Evolutionary conservation across 2,888 invertebrate species (phyloP), one percentile per base, ranked within the genome.

Genomic region (Cabera pusaria): DNA sequence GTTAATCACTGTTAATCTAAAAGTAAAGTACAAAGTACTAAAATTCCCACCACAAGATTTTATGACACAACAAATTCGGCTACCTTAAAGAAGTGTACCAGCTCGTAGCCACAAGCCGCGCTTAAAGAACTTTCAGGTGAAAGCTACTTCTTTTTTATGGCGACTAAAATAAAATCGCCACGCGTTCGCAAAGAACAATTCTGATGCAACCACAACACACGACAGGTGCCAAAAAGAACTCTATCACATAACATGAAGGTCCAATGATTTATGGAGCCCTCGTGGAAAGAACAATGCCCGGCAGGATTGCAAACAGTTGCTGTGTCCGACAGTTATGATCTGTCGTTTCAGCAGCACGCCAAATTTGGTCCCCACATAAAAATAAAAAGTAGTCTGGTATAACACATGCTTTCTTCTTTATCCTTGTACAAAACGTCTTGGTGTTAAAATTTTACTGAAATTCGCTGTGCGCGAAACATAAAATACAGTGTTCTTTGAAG

Each of bases 291-390:
- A 78, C 73, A 72, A 64, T 62, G 65, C 63, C 11, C 62, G 69
- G 70, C 70, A 68, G 76, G 69, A 73, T 75, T 72, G 76, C 81
- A 76, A 82, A 79, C 77, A 79, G 79, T 85, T 75, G 74, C 72
- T 78, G 73, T 75, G 77, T 76, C 81, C 83, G 72, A 83, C 72
- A 76, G 83, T 82, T 84, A 84, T 84, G 81, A 79, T 79, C 74
- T 67, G 71, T 72, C 74, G 74, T 85, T 84, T 76, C 73, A 80
- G 70, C 75, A 74, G 76, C 80, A 80, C 77, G 73, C 81, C 72
- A 80, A 83, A 84, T 83, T 84, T 82, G 75, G 76, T 75, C 65
- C 73, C 66, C 69, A 64, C 77, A 75, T 83, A 85, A 85, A 83
- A 84, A 76, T 82, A 83, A 81, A 78, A 80, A 79, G 67, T 73